Percentiles rank a stretch among this genome's conserved stretches.
Evolutionary conservation across 2,113 vertebrate genomes (phyloP).

Genomic region (Actinemys pallida): DNA sequence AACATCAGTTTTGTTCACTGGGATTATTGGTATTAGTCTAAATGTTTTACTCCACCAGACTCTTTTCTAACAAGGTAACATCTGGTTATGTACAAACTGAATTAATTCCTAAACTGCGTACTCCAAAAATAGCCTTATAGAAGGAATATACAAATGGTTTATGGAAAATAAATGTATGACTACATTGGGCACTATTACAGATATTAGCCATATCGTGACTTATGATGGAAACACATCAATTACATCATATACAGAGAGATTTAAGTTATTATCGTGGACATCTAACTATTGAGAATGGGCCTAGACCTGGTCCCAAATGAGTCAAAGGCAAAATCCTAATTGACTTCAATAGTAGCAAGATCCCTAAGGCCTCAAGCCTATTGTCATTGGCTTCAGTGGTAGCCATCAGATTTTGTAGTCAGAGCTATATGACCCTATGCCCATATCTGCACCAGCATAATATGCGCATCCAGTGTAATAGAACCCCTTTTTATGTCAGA

Average conservation of each 20-base stretch:
- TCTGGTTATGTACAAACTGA: background rate
- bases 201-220: background rate
- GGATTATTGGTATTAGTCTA: background rate
- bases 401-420: background rate
- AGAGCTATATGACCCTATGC: background rate
- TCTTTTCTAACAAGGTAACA: background rate
- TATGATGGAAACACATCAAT: background rate
- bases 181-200: background rate
- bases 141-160: background rate
- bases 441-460: background rate
- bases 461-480: background rate
- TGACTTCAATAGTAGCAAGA: background rate
- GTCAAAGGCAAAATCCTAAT: background rate
- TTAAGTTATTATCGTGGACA: background rate
- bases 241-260: background rate
- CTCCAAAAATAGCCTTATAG: background rate
- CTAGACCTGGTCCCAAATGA: background rate
- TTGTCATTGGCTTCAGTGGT: background rate
- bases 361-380: background rate
- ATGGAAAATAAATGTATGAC: background rate
- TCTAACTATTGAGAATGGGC: fast-evolving
- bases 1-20: background rate
- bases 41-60: background rate
- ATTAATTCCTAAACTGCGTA: background rate
- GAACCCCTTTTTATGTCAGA: background rate